Base-by-base conservation (phyloP, 2,888 invertebrate genomes). In the Augiades crinisus region DNA sequence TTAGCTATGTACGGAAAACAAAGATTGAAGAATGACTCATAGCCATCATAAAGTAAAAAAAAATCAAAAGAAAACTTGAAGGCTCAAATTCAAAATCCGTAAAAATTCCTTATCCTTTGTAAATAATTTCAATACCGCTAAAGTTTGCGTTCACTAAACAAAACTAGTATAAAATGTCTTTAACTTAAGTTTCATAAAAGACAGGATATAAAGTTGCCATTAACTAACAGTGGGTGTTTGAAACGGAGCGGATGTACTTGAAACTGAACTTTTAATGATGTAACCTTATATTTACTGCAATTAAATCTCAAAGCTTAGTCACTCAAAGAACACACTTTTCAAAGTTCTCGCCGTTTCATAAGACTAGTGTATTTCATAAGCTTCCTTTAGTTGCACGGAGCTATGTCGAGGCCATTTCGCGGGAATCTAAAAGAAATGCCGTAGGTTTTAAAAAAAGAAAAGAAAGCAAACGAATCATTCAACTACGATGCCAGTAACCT, bases 181-280 rank as follows among this genome's bases (percentile, higher is more conserved):
- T 12, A 14, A 33, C 6, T 31, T 31, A 8, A 14, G 33, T 33
- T 13, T 27, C 5, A 12, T 12, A 12, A 6, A 14, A 33, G 33
- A 33, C 13, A 33, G 14, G 33, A 33, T 33, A 33, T 30, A 30
- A 10, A 3, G 33, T 33, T 33, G 33, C 33, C 33, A 13, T 1
- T 33, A 8, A 13, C 34, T 24, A 10, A 6, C 13, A 16, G 12
- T 21, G 21, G 16, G n/a, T 8, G 24, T 43, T 43, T 21, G 10
- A 33, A 31, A 24, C 34, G 27, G 43, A 24, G 31, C 41, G 41
- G 41, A 30, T 10, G 36, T 30, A 30, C 14, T 43, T 22, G n/a
- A n/a, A n/a, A n/a, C n/a, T n/a, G n/a, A 54, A 49, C 12, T 65
- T 64, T 62, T 69, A 70, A 70, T 63, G 64, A 63, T 45, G 70